Evolutionary conservation across 2,113 vertebrate genomes (phyloP).

Genomic region (Melanostigma gelatinosum): DNA sequence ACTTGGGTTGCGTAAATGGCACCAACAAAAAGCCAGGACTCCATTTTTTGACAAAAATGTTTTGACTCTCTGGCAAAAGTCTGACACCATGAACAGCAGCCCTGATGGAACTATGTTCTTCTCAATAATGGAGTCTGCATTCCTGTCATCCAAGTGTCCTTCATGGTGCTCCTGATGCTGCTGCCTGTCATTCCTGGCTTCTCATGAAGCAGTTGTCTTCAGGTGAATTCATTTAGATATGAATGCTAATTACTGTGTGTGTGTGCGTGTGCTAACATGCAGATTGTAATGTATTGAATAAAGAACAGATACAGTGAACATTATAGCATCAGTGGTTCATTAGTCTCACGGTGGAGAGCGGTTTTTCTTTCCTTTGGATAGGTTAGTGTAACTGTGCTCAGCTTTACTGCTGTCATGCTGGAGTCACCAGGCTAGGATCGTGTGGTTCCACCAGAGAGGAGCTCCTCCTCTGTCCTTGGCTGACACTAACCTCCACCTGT

Average conservation of each 20-base stretch:
- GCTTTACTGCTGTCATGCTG: not conserved
- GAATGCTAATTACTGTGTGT: constrained; percentile 21
- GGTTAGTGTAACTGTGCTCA: not conserved
- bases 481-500: constrained; percentile 69
- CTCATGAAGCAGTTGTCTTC: constrained; percentile 26
- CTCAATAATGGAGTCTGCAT: not conserved
- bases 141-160: constrained; percentile 3
- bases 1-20: not conserved
- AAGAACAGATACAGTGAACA: no score
- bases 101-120: not conserved
- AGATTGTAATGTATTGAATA: no score
- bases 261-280: not conserved
- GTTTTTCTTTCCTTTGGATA: not conserved
- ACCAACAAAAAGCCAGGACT: not conserved
- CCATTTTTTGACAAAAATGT: not conserved
- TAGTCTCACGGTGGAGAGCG: not conserved
- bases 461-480: constrained; percentile 32
- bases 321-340: not conserved
- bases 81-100: not conserved
- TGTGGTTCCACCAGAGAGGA: constrained; percentile 10
- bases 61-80: not conserved
- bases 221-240: constrained; percentile 51
- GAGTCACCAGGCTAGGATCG: not conserved
- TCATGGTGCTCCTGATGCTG: constrained; percentile 4
- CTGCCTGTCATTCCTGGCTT: constrained; percentile 10